Evolutionary conservation across 2,888 invertebrate species (phyloP).

Genomic region (Acleris cristana): DNA sequence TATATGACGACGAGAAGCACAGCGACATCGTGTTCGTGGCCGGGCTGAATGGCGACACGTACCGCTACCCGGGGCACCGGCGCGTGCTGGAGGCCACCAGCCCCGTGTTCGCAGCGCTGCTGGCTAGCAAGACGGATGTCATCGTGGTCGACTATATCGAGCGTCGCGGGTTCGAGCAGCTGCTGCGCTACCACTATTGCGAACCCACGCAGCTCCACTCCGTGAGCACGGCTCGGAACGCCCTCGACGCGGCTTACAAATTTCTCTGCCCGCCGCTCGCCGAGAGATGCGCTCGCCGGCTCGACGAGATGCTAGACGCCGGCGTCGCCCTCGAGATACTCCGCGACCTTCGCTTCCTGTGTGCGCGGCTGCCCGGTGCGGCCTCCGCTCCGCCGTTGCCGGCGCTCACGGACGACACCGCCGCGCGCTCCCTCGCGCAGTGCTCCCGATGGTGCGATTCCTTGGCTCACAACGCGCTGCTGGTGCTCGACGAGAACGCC

Average conservation of each 20-base stretch:
- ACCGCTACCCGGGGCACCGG: conserved; percentile 88
- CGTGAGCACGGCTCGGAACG: conserved; percentile 86
- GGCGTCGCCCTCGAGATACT: conserved; percentile 87
- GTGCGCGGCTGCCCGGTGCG: conserved; percentile 71
- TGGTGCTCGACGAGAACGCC: conserved; percentile 75
- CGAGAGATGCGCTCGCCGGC: conserved; percentile 86
- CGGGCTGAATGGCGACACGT: conserved; percentile 85
- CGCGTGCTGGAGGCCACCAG: conserved; percentile 85
- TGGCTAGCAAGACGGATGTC: conserved; percentile 69
- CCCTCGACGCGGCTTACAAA: conserved; percentile 89
- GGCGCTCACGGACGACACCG: conserved; percentile 66
- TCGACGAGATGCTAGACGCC: conserved; percentile 85
- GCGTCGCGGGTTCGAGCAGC: conserved; percentile 86
- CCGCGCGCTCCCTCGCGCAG: conserved; percentile 70
- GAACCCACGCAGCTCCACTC: conserved; percentile 85
- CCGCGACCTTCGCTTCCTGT: conserved; percentile 80
- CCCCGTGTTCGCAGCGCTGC: conserved; percentile 86
- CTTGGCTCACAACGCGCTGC: conserved; percentile 87
- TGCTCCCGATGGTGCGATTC: conserved; percentile 83
- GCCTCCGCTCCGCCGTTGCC: conserved; percentile 80
- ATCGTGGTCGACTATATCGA: conserved; percentile 85
- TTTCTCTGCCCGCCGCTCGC: conserved; percentile 88
- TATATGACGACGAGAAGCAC: conserved; percentile 81
- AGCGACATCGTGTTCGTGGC: conserved; percentile 86
- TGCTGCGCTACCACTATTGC: conserved; percentile 86